These are phyloP conservation scores for Athene noctua DNA, from an alignment of 2,113 vertebrate genomes.

Conservation along the genomic window DNA sequence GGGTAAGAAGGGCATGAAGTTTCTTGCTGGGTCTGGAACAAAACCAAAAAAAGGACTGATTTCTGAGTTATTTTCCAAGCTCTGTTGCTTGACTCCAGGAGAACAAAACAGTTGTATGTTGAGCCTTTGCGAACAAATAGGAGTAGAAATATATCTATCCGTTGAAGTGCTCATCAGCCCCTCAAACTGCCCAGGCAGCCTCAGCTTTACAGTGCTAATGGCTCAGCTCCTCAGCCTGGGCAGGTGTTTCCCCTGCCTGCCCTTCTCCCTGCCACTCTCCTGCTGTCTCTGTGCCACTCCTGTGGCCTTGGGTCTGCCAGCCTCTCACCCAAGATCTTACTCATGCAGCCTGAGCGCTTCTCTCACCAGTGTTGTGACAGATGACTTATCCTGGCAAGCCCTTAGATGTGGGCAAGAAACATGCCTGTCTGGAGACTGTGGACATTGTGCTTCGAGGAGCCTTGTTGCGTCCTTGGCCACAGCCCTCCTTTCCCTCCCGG, in stretches of 20 bases:
- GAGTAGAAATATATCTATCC: neutral
- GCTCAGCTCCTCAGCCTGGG: neutral
- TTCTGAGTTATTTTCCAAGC: neutral
- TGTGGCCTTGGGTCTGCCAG: neutral
- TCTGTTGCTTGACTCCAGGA: neutral
- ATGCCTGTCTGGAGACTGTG: neutral
- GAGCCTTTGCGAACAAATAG: neutral
- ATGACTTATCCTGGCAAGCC: neutral
- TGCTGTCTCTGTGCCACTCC: rapidly evolving
- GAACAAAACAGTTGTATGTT: rapidly evolving
- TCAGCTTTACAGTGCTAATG: neutral
- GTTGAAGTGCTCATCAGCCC: neutral
- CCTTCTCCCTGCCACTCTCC: rapidly evolving
- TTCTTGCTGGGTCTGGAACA: neutral
- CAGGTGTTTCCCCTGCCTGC: neutral
- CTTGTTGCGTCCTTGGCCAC: rapidly evolving
- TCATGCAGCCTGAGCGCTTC: rapidly evolving
- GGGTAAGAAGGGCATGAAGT: neutral
- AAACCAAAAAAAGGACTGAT: neutral
- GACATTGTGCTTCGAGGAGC: rapidly evolving
- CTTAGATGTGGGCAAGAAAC: neutral
- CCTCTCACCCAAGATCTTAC: neutral
- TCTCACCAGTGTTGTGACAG: neutral
- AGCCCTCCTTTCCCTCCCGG: neutral
- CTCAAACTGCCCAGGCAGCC: neutral